A percentile compares a stretch with the other conserved stretches of the same genome.
phyloP scores from a whole-genome alignment of 2,113 vertebrate species.

The Caranx ignobilis region DNA sequence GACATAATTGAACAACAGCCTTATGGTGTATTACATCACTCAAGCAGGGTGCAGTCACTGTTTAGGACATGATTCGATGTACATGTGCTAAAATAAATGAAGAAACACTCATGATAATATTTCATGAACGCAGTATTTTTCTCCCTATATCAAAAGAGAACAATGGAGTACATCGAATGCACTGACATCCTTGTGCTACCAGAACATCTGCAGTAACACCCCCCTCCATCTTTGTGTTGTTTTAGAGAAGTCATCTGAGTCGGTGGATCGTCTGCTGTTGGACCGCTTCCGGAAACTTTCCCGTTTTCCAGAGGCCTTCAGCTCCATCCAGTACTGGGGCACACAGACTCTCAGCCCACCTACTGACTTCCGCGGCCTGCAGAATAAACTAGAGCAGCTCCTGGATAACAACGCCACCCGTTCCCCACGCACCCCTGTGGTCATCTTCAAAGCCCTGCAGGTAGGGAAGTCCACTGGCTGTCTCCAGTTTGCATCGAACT shows the following conservation, averaged over 20 bases:
- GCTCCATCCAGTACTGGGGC: slow-evolving; percentile 94
- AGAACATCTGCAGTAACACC: neutral
- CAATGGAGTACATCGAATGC: neutral
- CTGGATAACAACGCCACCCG: slow-evolving; percentile 94
- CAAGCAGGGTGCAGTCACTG: neutral
- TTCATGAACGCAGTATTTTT: neutral
- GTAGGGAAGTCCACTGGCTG: slow-evolving; percentile 73
- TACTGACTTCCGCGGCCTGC: slow-evolving; percentile 92
- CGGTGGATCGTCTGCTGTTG: slow-evolving; percentile 91
- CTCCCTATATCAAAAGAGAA: neutral
- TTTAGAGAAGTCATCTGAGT: slow-evolving; percentile 89
- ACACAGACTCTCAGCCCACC: slow-evolving; percentile 93
- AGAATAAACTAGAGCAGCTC: slow-evolving; percentile 90
- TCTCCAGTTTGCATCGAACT: slow-evolving; percentile 40
- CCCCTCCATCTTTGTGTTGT: slow-evolving; percentile 17
- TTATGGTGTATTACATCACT: neutral
- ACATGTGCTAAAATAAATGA: neutral
- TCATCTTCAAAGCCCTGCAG: slow-evolving; percentile 96
- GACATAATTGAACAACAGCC: neutral
- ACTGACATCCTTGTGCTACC: neutral
- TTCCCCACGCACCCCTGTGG: slow-evolving; percentile 90
- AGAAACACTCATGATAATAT: neutral
- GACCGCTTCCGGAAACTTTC: slow-evolving; percentile 93
- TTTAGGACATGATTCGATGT: neutral
- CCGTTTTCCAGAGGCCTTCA: slow-evolving; percentile 95